Evolutionary conservation across 2,797 vertebrate species (phyloP).

Genomic region (Neosilurus mollespiculum): DNA sequence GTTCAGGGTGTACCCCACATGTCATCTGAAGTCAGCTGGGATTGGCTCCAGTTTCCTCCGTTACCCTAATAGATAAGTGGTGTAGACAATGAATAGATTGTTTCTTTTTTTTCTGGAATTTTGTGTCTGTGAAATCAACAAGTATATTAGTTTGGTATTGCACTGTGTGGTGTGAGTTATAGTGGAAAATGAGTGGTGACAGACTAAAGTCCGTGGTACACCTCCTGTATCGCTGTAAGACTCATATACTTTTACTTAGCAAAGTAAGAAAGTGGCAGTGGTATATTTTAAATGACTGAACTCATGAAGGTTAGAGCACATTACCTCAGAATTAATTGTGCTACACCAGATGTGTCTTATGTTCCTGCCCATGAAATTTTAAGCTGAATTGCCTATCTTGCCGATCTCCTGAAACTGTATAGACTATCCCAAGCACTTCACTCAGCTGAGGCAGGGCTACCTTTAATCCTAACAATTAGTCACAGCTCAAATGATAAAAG

Average conservation of each 20-base stretch:
- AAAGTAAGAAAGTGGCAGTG: neutral
- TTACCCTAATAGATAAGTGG: too few species aligned
- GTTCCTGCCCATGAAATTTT: conserved; percentile 21
- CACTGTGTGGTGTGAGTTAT: too few species aligned
- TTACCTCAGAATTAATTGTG: neutral
- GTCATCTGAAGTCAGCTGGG: too few species aligned
- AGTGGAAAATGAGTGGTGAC: too few species aligned
- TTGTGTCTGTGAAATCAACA: too few species aligned
- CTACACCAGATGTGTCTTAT: conserved; percentile 5
- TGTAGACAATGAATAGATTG: too few species aligned
- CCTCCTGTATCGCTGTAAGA: too few species aligned
- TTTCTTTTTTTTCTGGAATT: too few species aligned
- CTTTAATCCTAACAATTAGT: neutral
- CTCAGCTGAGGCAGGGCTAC: conserved; percentile 11
- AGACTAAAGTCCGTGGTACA: too few species aligned
- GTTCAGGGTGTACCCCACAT: too few species aligned
- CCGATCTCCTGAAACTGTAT: conserved; percentile 22
- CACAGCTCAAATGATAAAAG: neutral
- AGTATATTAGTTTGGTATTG: too few species aligned
- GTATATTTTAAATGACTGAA: neutral
- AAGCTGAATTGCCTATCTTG: neutral
- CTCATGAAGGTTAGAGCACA: neutral
- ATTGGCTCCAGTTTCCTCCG: too few species aligned
- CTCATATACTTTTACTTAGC: neutral
- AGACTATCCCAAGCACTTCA: conserved; percentile 1